These are phyloP conservation scores for Damaliscus lunatus DNA, from an alignment of 2,113 vertebrate genomes.

Conservation along the genomic window DNA sequence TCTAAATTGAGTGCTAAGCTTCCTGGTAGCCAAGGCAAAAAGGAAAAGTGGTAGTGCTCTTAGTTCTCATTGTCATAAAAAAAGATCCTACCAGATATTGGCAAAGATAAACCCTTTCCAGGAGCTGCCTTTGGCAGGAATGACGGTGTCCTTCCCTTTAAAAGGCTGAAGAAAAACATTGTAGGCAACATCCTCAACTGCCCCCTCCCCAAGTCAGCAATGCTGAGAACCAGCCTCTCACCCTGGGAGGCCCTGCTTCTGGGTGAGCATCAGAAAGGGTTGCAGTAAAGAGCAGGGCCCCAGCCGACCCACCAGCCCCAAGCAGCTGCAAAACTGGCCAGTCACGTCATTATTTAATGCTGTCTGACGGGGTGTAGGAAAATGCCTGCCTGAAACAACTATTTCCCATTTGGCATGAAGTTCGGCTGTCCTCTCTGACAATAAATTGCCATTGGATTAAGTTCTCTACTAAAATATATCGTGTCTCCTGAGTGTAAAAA, in stretches of 20 bases:
- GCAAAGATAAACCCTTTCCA: neutral
- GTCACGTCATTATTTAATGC: neutral
- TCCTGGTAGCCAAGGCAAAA: slow-evolving; percentile 61
- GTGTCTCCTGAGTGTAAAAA: neutral
- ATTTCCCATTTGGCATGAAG: neutral
- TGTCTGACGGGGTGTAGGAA: neutral
- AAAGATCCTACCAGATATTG: neutral
- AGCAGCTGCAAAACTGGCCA: neutral
- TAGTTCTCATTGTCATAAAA: neutral
- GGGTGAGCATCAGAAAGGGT: neutral
- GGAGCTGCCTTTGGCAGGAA: neutral
- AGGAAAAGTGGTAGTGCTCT: neutral
- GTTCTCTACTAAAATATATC: neutral
- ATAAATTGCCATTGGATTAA: neutral
- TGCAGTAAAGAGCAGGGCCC: neutral
- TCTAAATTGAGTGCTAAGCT: slow-evolving; percentile 20
- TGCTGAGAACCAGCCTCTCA: neutral
- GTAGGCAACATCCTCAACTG: neutral
- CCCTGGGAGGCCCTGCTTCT: neutral
- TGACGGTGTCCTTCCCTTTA: neutral
- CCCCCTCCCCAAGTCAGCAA: neutral
- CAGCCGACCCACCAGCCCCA: neutral
- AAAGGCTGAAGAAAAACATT: neutral
- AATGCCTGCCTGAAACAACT: neutral
- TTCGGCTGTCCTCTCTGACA: neutral